Evolutionary conservation across 2,113 vertebrate species (phyloP).

Genomic region (Hemicordylus capensis): DNA sequence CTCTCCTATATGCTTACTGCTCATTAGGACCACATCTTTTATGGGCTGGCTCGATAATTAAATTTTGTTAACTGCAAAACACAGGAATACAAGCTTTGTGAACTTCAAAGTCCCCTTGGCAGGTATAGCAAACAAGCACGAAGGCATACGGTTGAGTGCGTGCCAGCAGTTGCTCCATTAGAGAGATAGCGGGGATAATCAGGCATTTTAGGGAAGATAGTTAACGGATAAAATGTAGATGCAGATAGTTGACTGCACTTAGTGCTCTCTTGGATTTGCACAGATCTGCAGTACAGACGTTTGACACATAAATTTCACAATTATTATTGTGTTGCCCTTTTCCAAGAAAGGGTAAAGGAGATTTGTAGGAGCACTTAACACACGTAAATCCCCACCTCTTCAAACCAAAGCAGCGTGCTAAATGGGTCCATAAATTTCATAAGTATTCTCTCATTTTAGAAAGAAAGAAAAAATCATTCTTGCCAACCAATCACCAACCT

Average conservation of each 20-base stretch:
- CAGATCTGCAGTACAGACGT: constrained; percentile 64
- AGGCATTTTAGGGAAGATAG: constrained; percentile 3
- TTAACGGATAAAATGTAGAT: constrained; percentile 39
- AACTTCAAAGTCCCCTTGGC: constrained; percentile 38
- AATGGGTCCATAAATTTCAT: constrained; percentile 76
- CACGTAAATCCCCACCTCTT: constrained; percentile 74
- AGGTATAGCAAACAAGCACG: not conserved
- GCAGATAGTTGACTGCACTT: constrained; percentile 47
- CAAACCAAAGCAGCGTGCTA: constrained; percentile 61
- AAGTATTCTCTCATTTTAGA: constrained; percentile 66
- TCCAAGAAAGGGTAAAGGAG: constrained; percentile 79
- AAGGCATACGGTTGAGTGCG: not conserved
- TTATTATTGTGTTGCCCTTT: constrained; percentile 81
- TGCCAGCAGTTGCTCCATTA: not conserved
- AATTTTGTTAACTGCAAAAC: accelerated
- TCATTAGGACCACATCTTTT: constrained; percentile 6
- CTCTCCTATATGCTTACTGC: not conserved
- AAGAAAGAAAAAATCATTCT: constrained; percentile 24
- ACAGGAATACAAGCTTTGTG: not conserved
- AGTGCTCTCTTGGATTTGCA: constrained; percentile 48
- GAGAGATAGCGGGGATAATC: not conserved
- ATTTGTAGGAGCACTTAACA: constrained; percentile 79
- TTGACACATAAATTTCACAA: constrained; percentile 74
- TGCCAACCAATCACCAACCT: not conserved
- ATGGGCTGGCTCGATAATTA: accelerated